These are phyloP conservation scores for Chelmon rostratus DNA, from an alignment of 2,797 vertebrate genomes.

Conservation along the genomic window DNA sequence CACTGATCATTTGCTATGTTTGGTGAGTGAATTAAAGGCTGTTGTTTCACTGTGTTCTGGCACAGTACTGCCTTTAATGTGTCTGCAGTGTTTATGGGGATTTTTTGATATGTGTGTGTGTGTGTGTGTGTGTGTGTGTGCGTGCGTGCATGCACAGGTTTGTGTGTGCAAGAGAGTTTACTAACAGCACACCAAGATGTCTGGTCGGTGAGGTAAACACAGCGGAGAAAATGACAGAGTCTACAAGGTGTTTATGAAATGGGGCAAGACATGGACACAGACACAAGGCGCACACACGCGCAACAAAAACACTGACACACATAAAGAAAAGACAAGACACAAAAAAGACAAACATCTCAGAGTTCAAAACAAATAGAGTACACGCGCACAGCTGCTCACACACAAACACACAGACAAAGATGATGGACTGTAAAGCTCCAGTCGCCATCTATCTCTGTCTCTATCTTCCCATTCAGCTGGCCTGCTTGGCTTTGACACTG, in stretches of 20 bases:
- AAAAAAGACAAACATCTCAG: slow-evolving; percentile 66
- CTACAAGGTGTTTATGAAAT: slow-evolving; percentile 84
- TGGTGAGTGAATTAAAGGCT: slow-evolving; percentile 74
- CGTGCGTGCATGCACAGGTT: neutral
- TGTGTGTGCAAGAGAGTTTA: slow-evolving; percentile 70
- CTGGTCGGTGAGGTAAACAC: slow-evolving; percentile 83
- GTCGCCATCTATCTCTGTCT: slow-evolving; percentile 78
- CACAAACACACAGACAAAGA: slow-evolving; percentile 50
- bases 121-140: slow-evolving; percentile 8
- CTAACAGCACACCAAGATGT: slow-evolving; percentile 82
- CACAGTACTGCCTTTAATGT: slow-evolving; percentile 75
- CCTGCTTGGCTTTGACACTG: slow-evolving; percentile 78
- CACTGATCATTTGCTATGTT: slow-evolving; percentile 69
- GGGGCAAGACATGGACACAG: slow-evolving; percentile 70
- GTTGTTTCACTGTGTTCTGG: slow-evolving; percentile 56
- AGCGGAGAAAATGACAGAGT: slow-evolving; percentile 86
- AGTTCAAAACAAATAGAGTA: slow-evolving; percentile 64
- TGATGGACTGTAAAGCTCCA: slow-evolving; percentile 73
- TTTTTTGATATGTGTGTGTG: slow-evolving; percentile 38
- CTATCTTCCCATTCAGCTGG: slow-evolving; percentile 75
- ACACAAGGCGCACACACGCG: slow-evolving; percentile 48
- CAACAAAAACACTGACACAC: slow-evolving; percentile 56
- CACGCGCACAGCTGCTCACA: slow-evolving; percentile 39
- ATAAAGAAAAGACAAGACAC: slow-evolving; percentile 50
- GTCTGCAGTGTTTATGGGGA: slow-evolving; percentile 62